phyloP scores from a whole-genome alignment of 2,113 vertebrate species.

The Pipa parva region DNA sequence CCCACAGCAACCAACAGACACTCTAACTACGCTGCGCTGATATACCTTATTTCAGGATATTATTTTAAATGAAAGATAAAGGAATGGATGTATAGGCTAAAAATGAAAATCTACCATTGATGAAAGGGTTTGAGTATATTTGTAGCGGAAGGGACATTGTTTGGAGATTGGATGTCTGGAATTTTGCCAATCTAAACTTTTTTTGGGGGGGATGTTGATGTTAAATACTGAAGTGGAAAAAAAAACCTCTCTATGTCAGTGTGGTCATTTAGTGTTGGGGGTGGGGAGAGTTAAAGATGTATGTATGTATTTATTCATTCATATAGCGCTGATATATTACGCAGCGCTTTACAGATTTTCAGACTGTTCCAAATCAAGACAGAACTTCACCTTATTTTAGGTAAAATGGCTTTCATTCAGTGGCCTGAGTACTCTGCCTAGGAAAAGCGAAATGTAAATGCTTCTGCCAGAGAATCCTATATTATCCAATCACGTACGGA shows the following conservation, averaged over 20 bases:
- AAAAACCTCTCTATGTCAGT: constrained; percentile 14
- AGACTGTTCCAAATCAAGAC: constrained; percentile 3
- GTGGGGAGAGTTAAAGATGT: background rate
- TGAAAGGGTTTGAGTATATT: background rate
- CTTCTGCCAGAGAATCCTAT: constrained; percentile 4
- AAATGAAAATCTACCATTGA: too few species aligned
- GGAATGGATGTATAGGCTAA: too few species aligned
- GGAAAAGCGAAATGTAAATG: constrained; percentile 7
- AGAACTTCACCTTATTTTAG: background rate
- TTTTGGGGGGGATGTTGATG: constrained; percentile 3
- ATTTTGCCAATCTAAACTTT: constrained; percentile 18
- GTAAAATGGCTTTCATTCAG: background rate
- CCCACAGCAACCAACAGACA: too few species aligned
- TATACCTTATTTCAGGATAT: too few species aligned
- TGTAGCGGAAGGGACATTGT: background rate
- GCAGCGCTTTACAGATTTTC: background rate
- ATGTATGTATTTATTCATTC: too few species aligned
- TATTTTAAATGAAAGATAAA: too few species aligned
- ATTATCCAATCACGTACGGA: constrained; percentile 17
- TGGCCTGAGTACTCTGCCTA: background rate
- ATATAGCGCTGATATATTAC: too few species aligned
- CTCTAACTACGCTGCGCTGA: too few species aligned
- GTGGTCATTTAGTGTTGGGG: constrained; percentile 3
- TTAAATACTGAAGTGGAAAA: constrained; percentile 4
- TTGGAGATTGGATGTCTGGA: background rate